Base-by-base conservation (phyloP, 2,888 invertebrate species). In the Unio pictorum region DNA sequence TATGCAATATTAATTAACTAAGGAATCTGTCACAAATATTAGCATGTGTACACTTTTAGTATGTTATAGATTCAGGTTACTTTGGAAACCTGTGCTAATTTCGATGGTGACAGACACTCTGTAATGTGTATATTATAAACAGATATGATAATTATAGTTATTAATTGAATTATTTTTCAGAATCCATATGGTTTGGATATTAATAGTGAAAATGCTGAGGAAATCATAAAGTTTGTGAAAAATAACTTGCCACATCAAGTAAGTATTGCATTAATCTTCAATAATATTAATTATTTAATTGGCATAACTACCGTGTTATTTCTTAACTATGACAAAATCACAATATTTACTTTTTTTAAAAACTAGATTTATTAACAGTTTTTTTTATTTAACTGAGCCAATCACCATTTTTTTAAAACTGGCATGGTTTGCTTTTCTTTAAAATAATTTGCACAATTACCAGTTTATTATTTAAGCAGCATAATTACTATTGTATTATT, bases 121-220 rank as follows among this genome's bases (percentile, higher is more conserved):
- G 8, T 45, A n/a, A 55, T 11, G 8, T 64, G n/a, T 64, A 64
- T 55, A 23, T 54, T 45, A 23, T 65, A 28, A 18, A n/a, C 11
- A n/a, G 34, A 54, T 30, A 23, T 15, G 7, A 23, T 30, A n/a
- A 26, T 45, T 15, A 59, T 20, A 59, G 18, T 28, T 30, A 55
- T 56, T 55, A 18, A 61, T 63, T 64, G 23, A 58, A 56, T 59
- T 55, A 54, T 62, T 58, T 77, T 80, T 61, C 83, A 87, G 87
- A 71, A 79, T 75, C 70, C 78, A 20, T 77, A 78, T 76, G 87
- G 87, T 7, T 78, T 76, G 76, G 86, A 85, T 69, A 82, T 88
- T 64, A 70, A 82, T 23, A 85, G 83, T 66, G 85, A 86, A 62
- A 79, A 83, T 76, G 84, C 82, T 45, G 79, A 84, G 26, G 75